Conservation (phyloP, 2,797 vertebrate species). For the Rhyacichthys aspro region DNA sequence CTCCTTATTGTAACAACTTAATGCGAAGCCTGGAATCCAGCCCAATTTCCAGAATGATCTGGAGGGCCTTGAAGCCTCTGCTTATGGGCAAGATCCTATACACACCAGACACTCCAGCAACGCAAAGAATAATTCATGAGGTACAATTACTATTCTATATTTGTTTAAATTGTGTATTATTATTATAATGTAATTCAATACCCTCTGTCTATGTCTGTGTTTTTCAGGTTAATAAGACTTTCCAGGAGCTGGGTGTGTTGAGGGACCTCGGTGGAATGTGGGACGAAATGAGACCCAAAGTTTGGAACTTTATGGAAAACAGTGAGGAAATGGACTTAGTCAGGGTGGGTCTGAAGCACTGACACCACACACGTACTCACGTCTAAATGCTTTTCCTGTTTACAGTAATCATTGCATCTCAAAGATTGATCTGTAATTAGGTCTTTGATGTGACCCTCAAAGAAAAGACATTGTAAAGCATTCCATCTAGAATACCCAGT, state of each 20-base stretch:
- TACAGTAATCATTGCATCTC: conserved; percentile 33
- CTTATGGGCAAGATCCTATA: conserved; percentile 97
- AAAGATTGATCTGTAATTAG: conserved; percentile 28
- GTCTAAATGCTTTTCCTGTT: conserved; percentile 43
- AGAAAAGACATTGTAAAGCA: neutral
- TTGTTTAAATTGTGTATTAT: neutral
- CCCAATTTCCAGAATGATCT: conserved; percentile 96
- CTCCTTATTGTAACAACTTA: conserved; percentile 94
- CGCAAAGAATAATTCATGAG: conserved; percentile 92
- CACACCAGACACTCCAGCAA: conserved; percentile 92
- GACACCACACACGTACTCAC: conserved; percentile 8
- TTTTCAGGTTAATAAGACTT: conserved; percentile 94
- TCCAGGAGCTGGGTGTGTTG: conserved; percentile 93
- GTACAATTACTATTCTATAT: conserved; percentile 67
- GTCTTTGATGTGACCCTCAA: conserved; percentile 15
- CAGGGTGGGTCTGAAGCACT: conserved; percentile 77
- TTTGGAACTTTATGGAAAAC: conserved; percentile 93
- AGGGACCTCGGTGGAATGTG: conserved; percentile 94
- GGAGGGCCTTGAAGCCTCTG: conserved; percentile 95
- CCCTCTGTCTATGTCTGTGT: conserved; percentile 1
- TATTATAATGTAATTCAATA: neutral
- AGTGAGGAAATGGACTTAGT: conserved; percentile 92
- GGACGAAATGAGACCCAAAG: conserved; percentile 91
- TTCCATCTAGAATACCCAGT: neutral
- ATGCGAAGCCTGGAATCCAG: conserved; percentile 94